These are phyloP conservation scores for Chiridota heheva DNA, from an alignment of 35 echinoderm and acorn worm species.

Conservation along the genomic window DNA sequence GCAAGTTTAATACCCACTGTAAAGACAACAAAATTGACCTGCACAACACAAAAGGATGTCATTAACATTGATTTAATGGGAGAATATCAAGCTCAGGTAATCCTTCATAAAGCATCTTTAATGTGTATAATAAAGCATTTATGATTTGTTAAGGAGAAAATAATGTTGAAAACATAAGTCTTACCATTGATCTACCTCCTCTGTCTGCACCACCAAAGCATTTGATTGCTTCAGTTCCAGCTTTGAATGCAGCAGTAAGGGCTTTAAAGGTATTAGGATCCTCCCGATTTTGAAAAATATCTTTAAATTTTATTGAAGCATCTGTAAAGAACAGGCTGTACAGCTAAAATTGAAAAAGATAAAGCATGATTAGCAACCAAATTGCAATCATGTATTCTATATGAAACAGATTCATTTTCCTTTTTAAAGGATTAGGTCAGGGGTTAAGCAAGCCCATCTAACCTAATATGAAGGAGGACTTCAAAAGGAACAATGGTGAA, in stretches of 20 bases:
- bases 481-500: no score
- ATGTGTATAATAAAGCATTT: neutral
- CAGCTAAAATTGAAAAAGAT: conserved; percentile 24
- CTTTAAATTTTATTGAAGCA: conserved; percentile 32
- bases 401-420: no score
- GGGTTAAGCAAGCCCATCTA: no score
- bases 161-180: neutral
- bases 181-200: conserved; percentile 83
- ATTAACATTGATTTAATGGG: no score
- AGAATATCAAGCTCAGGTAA: no score
- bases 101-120: no score
- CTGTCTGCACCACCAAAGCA: conserved; percentile 63
- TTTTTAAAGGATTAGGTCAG: no score
- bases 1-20: no score
- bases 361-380: neutral
- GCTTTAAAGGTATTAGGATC: conserved; percentile 34
- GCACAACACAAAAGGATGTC: no score
- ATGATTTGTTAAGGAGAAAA: neutral
- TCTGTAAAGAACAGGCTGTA: conserved; percentile 75
- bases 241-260: conserved; percentile 15
- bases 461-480: no score
- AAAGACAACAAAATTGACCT: no score
- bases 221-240: conserved; percentile 50
- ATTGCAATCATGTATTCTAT: neutral
- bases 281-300: no score